Percentiles rank a stretch among this genome's conserved stretches.
Evolutionary conservation across 2,113 vertebrate genomes (phyloP).

Genomic region (Pomatostomus ruficeps): DNA sequence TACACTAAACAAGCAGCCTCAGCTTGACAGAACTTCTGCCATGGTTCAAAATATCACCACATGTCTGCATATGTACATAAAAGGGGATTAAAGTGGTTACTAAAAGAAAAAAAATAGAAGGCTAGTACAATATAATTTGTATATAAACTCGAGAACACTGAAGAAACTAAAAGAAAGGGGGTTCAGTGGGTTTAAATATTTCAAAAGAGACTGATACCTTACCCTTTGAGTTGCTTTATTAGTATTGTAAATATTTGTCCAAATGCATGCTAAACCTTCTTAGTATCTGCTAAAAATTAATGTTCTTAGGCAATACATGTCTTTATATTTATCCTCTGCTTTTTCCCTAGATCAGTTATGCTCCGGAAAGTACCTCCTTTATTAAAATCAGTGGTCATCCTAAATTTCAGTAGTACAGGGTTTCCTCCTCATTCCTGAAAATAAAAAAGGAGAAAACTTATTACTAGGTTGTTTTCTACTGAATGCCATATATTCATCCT

Average conservation of each 20-base stretch:
- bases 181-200: background rate
- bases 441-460: background rate
- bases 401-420: background rate
- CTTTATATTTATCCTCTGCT: background rate
- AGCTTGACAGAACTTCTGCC: background rate
- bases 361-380: background rate
- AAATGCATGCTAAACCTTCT: background rate
- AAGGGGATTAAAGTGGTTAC: background rate
- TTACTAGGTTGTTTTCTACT: background rate
- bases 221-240: background rate
- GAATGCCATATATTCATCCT: background rate
- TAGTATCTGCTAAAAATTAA: background rate
- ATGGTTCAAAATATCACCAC: background rate
- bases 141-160: accelerated
- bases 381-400: background rate
- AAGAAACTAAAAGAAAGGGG: background rate
- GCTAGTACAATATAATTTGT: background rate
- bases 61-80: background rate
- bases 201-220: background rate
- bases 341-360: background rate
- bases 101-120: background rate
- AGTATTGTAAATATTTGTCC: background rate
- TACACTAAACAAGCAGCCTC: background rate
- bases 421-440: background rate
- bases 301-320: background rate